These are phyloP conservation scores for Xenops minutus DNA, from an alignment of 2,797 vertebrate species.

Conservation along the genomic window DNA sequence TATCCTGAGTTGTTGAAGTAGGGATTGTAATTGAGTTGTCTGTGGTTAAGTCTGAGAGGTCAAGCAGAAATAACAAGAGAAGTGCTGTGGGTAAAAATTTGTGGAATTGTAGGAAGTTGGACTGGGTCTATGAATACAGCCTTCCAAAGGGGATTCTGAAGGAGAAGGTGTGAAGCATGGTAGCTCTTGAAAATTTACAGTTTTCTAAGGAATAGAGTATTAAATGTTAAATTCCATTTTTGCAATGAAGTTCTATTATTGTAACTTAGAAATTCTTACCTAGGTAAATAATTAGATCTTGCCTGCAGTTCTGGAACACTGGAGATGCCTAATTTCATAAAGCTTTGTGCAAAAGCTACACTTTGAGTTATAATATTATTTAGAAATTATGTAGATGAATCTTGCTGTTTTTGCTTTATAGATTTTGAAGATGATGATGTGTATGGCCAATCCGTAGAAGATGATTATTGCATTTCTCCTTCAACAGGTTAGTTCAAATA, in stretches of 20 bases:
- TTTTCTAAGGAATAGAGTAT: not conserved
- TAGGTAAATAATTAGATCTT: not conserved
- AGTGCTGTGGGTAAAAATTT: not conserved
- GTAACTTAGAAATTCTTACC: not conserved
- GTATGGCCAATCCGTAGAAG: slow-evolving; percentile 96
- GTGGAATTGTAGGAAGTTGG: not conserved
- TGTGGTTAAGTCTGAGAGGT: not conserved
- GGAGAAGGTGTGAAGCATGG: not conserved
- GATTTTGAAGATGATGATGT: slow-evolving; percentile 97
- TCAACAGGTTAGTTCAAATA: slow-evolving; percentile 88
- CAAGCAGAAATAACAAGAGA: not conserved
- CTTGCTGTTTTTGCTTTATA: slow-evolving; percentile 58
- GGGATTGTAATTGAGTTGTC: not conserved
- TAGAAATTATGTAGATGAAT: not conserved
- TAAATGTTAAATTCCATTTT: not conserved
- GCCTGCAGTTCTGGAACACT: not conserved
- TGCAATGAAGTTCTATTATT: not conserved
- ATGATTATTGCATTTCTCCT: slow-evolving; percentile 97
- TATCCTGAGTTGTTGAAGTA: not conserved
- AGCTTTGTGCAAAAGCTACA: not conserved
- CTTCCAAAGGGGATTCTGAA: not conserved
- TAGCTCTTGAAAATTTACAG: not conserved
- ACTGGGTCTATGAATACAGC: not conserved
- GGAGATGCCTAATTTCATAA: not conserved
- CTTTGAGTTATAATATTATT: not conserved